phyloP scores from a whole-genome alignment of 2,797 vertebrate genomes.

The Gymnodraco acuticeps region DNA sequence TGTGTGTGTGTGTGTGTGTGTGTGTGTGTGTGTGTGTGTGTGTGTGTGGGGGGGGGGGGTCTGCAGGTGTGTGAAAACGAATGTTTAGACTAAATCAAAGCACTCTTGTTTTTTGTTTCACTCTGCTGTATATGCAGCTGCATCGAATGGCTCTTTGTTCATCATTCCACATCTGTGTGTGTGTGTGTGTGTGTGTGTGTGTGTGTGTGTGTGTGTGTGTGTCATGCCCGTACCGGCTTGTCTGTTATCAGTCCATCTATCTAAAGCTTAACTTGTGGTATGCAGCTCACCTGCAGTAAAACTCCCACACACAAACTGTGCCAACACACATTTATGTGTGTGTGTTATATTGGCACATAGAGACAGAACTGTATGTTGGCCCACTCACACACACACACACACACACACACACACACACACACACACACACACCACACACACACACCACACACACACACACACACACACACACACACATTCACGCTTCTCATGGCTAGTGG shows the following conservation, averaged over 20 bases:
- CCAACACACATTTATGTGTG: conserved; percentile 36
- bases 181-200: conserved; percentile 19
- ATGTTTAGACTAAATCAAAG: conserved; percentile 63
- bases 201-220: conserved; percentile 6
- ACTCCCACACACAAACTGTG: conserved; percentile 50
- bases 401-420: conserved; percentile 9
- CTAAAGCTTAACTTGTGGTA: conserved; percentile 66
- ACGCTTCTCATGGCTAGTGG: conserved; percentile 35
- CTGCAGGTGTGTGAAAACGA: conserved; percentile 47
- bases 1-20: conserved; percentile 35
- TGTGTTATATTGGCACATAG: conserved; percentile 42
- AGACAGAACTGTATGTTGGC: conserved; percentile 18
- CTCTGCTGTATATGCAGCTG: conserved; percentile 55
- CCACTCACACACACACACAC: conserved; percentile 1
- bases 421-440: conserved; percentile 30
- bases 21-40: too few relatives aligned
- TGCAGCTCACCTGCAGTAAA: conserved; percentile 72
- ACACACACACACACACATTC: conserved; percentile 17
- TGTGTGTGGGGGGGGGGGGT: conserved; percentile 28
- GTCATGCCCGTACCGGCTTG: conserved; percentile 64
- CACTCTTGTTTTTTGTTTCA: conserved; percentile 25
- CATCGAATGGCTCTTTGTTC: conserved; percentile 38
- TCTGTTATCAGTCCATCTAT: conserved; percentile 73
- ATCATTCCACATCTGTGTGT: conserved; percentile 38
- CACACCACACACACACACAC: conserved; percentile 14